A percentile compares a stretch with the other conserved stretches of the same genome.
phyloP scores from a whole-genome alignment of 1,140 invertebrate genomes.

The Rhyacophila brunnea region DNA sequence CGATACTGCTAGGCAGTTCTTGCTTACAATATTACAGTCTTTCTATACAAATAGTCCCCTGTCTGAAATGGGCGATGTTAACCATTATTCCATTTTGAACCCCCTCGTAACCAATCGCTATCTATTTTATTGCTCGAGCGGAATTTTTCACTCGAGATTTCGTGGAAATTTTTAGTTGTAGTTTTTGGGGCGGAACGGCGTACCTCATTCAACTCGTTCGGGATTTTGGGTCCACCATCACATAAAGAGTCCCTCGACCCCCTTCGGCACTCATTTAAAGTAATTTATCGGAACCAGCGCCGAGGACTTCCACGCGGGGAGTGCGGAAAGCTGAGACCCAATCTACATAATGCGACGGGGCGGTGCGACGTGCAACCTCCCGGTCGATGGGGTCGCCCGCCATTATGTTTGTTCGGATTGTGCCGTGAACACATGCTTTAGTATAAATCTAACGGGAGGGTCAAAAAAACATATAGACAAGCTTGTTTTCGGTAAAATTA shows the following conservation, averaged over 20 bases:
- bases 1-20: too few relatives aligned
- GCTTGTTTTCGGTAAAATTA: too few relatives aligned
- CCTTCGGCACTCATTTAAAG: conserved; percentile 30
- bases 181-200: background rate
- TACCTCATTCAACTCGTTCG: too few relatives aligned
- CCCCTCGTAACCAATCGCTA: conserved; percentile 10
- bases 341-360: conserved; percentile 28
- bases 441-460: background rate
- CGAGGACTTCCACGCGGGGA: background rate
- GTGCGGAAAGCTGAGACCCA: conserved; percentile 17
- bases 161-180: conserved; percentile 6
- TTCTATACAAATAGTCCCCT: background rate
- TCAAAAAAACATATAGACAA: background rate
- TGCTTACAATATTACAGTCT: background rate
- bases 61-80: conserved; percentile 8
- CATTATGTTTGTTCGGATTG: conserved; percentile 7
- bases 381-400: conserved; percentile 1
- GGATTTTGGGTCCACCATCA: too few relatives aligned
- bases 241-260: background rate
- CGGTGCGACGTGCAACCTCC: background rate
- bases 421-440: conserved; percentile 18
- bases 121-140: conserved; percentile 13
- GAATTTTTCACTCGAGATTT: conserved; percentile 1
- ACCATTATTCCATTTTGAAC: conserved; percentile 7
- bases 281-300: conserved; percentile 25